Percentiles rank a stretch among this genome's conserved stretches.
phyloP scores from a whole-genome alignment of 1,140 invertebrate genomes.

The Drusus annulatus region DNA sequence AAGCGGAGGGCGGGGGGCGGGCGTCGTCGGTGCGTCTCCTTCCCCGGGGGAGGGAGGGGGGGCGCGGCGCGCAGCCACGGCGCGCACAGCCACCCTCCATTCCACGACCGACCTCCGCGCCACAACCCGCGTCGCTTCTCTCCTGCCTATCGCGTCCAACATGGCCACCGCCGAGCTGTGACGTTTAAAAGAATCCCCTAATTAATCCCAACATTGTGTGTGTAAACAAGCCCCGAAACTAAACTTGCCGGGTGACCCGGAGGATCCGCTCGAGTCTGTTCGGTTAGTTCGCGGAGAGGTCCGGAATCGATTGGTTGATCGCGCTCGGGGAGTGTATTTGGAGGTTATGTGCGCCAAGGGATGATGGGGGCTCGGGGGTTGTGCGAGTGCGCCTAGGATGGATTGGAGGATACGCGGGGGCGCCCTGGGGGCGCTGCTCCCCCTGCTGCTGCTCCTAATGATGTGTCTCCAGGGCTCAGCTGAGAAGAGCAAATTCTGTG shows the following conservation, averaged over 20 bases:
- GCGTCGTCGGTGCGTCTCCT: slow-evolving; percentile 23
- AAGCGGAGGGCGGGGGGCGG: neutral
- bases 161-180: slow-evolving; percentile 32
- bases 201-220: slow-evolving; percentile 3
- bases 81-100: slow-evolving; percentile 42
- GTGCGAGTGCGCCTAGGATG: slow-evolving; percentile 27
- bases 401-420: slow-evolving; percentile 35
- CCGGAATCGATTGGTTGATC: neutral
- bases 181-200: slow-evolving; percentile 24
- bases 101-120: slow-evolving; percentile 30
- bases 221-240: neutral
- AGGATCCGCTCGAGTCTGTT: neutral
- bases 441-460: slow-evolving; percentile 35
- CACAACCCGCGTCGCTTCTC: slow-evolving; percentile 25
- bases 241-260: neutral
- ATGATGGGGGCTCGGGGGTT: slow-evolving; percentile 38
- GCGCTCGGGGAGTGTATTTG: slow-evolving; percentile 19
- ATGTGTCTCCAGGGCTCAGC: slow-evolving; percentile 38
- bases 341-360: slow-evolving; percentile 38
- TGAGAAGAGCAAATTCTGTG: slow-evolving; percentile 59
- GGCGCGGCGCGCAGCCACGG: slow-evolving; percentile 3
- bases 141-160: slow-evolving; percentile 25
- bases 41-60: slow-evolving; percentile 11
- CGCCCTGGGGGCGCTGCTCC: slow-evolving; percentile 32
- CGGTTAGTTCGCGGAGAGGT: neutral